Conservation (phyloP, 2,888 invertebrate genomes). For the Amblyteles armatorius region DNA sequence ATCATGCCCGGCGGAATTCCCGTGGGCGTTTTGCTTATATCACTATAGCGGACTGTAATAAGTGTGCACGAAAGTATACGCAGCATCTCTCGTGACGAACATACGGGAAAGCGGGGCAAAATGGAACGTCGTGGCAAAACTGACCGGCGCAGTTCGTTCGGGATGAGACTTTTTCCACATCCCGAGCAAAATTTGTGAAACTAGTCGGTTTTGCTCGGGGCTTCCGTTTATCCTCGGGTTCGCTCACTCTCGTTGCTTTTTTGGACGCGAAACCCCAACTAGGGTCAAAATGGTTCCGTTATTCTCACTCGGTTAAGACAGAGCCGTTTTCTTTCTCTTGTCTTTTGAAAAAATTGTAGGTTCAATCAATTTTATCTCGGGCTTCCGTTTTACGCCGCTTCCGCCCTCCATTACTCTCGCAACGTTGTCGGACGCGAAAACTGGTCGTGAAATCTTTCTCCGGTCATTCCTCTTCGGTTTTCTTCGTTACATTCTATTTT, state of each 20-base stretch:
- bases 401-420: background rate
- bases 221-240: too few species aligned
- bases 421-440: constrained; percentile 57
- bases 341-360: too few species aligned
- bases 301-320: too few species aligned
- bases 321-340: too few species aligned
- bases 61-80: background rate
- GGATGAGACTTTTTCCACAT: background rate
- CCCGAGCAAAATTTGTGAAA: too few species aligned
- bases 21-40: constrained; percentile 57
- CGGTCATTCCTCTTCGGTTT: constrained; percentile 31
- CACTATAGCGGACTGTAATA: background rate
- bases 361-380: too few species aligned
- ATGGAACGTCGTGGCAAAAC: background rate
- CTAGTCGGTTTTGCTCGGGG: too few species aligned
- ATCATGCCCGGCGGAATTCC: constrained; percentile 63
- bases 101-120: background rate
- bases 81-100: background rate
- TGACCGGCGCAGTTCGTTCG: background rate
- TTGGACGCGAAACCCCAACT: too few species aligned
- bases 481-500: constrained; percentile 20
- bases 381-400: too few species aligned
- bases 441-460: constrained; percentile 50
- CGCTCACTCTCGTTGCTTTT: too few species aligned
- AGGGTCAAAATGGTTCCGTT: too few species aligned